Conservation (phyloP, 2,113 vertebrate genomes). For the Synodontis membranacea region DNA sequence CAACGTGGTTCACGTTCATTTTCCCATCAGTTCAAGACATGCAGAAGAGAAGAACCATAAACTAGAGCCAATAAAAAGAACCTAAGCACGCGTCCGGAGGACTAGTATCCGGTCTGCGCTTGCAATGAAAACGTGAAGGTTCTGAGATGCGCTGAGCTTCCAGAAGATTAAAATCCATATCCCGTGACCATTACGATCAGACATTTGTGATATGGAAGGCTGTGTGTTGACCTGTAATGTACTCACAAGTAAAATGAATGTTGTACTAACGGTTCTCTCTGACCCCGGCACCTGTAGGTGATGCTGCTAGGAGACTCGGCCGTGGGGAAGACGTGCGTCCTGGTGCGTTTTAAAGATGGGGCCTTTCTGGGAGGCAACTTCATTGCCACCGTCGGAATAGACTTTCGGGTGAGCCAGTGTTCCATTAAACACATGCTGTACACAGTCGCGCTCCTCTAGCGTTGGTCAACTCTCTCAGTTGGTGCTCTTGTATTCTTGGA, state of each 20-base stretch:
- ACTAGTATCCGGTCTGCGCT: background rate
- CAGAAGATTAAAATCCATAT: background rate
- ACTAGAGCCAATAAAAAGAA: background rate
- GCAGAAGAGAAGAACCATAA: background rate
- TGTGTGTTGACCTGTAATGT: slow-evolving; percentile 48
- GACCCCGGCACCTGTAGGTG: slow-evolving; percentile 76
- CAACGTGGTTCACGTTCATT: background rate
- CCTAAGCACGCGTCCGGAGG: background rate
- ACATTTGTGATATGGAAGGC: background rate
- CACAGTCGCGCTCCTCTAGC: background rate
- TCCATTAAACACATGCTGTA: background rate
- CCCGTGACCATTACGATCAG: background rate
- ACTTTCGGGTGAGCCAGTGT: slow-evolving; percentile 92
- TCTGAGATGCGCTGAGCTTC: slow-evolving; percentile 6
- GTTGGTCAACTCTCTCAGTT: background rate
- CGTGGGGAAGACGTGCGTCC: slow-evolving; percentile 97
- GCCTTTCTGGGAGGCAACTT: slow-evolving; percentile 95
- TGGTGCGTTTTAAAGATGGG: slow-evolving; percentile 94
- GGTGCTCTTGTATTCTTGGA: background rate
- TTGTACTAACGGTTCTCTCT: slow-evolving; percentile 41
- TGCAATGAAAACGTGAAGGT: background rate
- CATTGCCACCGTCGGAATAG: slow-evolving; percentile 98
- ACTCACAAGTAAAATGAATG: background rate
- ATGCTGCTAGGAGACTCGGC: slow-evolving; percentile 98
- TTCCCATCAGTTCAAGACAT: background rate